These are phyloP conservation scores for Nomada hirtipes DNA, from an alignment of 2,888 invertebrate genomes.

Conservation along the genomic window DNA sequence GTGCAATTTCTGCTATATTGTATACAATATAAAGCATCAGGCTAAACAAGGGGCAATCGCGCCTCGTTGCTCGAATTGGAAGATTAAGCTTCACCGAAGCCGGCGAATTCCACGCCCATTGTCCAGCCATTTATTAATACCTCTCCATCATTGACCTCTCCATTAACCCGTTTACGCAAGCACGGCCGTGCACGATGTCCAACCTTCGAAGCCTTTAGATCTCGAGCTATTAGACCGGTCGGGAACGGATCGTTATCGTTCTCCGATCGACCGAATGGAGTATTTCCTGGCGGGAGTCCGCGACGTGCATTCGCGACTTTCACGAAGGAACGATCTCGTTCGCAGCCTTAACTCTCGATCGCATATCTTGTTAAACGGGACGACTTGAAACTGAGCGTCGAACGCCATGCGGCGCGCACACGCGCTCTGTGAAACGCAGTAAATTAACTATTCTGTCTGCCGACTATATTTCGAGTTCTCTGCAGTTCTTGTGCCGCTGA, in stretches of 20 bases:
- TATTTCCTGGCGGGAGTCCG: conserved; percentile 59
- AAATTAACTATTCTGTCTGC: conserved; percentile 53
- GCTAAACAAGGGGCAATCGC: conserved; percentile 46
- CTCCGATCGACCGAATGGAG: conserved; percentile 59
- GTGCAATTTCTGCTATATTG: neutral
- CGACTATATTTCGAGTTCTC: conserved; percentile 48
- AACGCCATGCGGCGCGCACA: conserved; percentile 30
- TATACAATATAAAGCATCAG: neutral
- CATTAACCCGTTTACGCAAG: conserved; percentile 71
- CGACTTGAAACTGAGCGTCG: conserved; percentile 57
- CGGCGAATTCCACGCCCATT: conserved; percentile 68
- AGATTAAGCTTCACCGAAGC: conserved; percentile 50
- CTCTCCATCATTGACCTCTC: conserved; percentile 70
- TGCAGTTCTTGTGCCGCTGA: conserved; percentile 35
- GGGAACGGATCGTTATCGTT: conserved; percentile 62
- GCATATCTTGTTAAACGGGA: conserved; percentile 67
- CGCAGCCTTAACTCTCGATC: conserved; percentile 71
- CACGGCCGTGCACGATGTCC: conserved; percentile 42
- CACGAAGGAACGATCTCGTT: conserved; percentile 71
- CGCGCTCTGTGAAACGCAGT: conserved; percentile 56
- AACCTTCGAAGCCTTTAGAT: conserved; percentile 25
- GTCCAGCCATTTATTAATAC: conserved; percentile 71
- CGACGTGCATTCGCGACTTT: conserved; percentile 58
- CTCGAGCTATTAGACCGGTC: conserved; percentile 66
- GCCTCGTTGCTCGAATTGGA: conserved; percentile 46